Evolutionary conservation across 2,797 vertebrate species (phyloP), one percentile per base, ranked within the genome.

Genomic region (Anomalospiza imberbis): DNA sequence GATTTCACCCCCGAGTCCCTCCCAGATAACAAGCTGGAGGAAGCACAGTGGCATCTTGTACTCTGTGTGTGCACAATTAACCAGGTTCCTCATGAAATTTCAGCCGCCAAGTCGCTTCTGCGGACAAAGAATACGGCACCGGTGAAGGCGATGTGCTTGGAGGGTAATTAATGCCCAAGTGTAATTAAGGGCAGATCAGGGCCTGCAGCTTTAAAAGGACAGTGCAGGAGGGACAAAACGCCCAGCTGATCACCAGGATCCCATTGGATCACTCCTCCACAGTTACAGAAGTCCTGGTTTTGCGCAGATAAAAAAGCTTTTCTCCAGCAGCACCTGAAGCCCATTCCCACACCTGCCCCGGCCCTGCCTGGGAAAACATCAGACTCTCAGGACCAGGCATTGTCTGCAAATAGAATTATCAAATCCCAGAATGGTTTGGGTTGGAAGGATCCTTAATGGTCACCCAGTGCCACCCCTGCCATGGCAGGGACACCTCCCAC

Each of bases 81-180:
- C 76, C 6, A 1, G 12, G 13, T 2, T 82, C 68, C 58, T 71
- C 9, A 1, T 0, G 5, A 25, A 36, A 89, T 14, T 55, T 28
- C 87, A 50, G 71, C 50, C 45, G 53, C 80, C 40, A 13, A 19
- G 48, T 13, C 20, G 1, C 70, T 72, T 22, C 8, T 29, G 47
- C 1, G 0, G 7, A 12, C 0, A 19, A 7, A 47, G 51, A 26
- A 62, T 21, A 4, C 0, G 3, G 58, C 61, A 17, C 58, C 2
- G 1, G 55, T 3, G 40, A 54, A 19, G 61, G 61, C 20, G 57
- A 87, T 51, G 57, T 9, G 10, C 45, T 12, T 2, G 1, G 79
- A 60, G 2, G 36, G 45, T 32, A 42, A 93, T 50, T 74, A 85
- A 44, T 68, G 60, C 63, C 68, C 12, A 26, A 55, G 60, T 7